Evolutionary conservation across 2,888 invertebrate species (phyloP).

Genomic region (Drosophila differens): DNA sequence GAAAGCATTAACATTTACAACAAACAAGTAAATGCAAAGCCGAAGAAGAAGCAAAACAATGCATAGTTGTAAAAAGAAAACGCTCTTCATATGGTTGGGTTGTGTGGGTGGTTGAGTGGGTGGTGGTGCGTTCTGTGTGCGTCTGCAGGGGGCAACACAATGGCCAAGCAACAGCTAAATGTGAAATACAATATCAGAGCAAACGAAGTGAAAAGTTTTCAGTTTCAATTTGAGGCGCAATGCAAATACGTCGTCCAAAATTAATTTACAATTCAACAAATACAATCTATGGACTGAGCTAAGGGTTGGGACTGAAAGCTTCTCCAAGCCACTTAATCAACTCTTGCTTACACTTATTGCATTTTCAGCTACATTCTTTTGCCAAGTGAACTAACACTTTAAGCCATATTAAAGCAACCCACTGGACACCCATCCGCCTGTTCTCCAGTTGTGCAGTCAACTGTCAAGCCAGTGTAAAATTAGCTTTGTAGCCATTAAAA

Average conservation of each 20-base stretch:
- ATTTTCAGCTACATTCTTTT: background rate
- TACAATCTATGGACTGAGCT: constrained; percentile 1
- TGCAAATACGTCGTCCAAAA: constrained; percentile 49
- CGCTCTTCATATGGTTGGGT: constrained; percentile 52
- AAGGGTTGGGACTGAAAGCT: background rate
- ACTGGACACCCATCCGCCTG: background rate
- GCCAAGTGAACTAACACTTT: constrained; percentile 20
- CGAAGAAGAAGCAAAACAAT: constrained; percentile 38
- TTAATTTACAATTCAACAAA: constrained; percentile 56
- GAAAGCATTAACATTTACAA: constrained; percentile 62
- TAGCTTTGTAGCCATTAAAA: constrained; percentile 65
- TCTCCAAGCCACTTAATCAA: background rate
- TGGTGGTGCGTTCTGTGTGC: constrained; percentile 11
- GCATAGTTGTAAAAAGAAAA: constrained; percentile 58
- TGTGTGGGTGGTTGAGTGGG: constrained; percentile 19
- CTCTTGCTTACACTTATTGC: background rate
- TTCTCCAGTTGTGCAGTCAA: constrained; percentile 53
- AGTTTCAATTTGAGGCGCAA: constrained; percentile 53
- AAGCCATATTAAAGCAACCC: constrained; percentile 24
- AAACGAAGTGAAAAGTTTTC: constrained; percentile 65
- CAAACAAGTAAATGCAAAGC: constrained; percentile 18
- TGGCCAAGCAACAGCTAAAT: constrained; percentile 52
- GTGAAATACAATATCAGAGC: constrained; percentile 66
- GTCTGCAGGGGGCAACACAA: constrained; percentile 33
- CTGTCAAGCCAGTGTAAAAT: constrained; percentile 72